Base-by-base conservation (phyloP, 37 sponge, comb jelly and placozoan genomes). In the Mnemiopsis leidyi region DNA sequence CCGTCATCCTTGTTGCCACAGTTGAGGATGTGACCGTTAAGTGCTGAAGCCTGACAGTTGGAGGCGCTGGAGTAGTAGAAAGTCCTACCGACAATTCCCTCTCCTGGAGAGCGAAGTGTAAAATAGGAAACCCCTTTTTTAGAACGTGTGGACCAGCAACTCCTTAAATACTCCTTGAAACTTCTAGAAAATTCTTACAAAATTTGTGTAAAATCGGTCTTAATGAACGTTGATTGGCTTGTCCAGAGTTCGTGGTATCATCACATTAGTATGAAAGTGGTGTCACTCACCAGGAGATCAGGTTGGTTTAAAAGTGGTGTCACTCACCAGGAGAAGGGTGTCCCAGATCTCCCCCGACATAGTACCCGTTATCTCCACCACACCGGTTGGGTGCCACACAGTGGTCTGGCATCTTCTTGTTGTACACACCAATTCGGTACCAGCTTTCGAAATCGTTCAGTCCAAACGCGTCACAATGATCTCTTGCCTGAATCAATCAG, bases 321-420 rank as follows among this genome's bases (percentile, higher is more conserved):
- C n/a, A n/a, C n/a, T 73, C 76, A 33, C 37, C 36, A 36, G 82
- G 82, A 29, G 23, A 25, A 39, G 90, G 90, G 23, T 85, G 90
- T 0, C 90, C 90, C 1, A 26, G 18, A 23, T 29, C 30, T 3
- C 37, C 37, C 20, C 90, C 90, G 18, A 85, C 90, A 39, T 85
- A 85, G 90, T 85, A 85, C 30, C 90, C 90, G 9, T 7, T 28
- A 23, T 85, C 90, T 32, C 36, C 90, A 20, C 90, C 90, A 39
- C 90, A 85, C 26, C 24, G 38, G 40, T 85, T 39, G 35, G 90
- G 90, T 28, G 90, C 90, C 48, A 85, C 90, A 85, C 90, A 85
- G 21, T 28, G 36, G 24, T 85, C 90, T 3, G 90, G 90, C 90
- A 85, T 85, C 67, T 85, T 85, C 90, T 39, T 85, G 1, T 85